A percentile compares a stretch with the other conserved stretches of the same genome.
These are phyloP conservation scores for Sarcophaga rosellei DNA, from an alignment of 2,888 invertebrate species.

Conservation along the genomic window DNA sequence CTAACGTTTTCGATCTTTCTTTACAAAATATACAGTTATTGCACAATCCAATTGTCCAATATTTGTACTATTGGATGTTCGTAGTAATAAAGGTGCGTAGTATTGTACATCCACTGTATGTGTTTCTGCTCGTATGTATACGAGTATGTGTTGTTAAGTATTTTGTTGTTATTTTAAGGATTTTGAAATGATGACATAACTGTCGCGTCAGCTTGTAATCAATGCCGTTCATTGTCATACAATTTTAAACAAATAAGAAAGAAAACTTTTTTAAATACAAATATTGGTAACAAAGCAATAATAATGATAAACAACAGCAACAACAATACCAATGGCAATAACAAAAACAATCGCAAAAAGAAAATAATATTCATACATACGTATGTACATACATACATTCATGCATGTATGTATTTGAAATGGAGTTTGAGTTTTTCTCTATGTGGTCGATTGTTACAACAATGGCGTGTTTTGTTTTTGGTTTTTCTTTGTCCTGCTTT, in stretches of 20 bases:
- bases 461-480: conserved; percentile 52
- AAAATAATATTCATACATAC: conserved; percentile 17
- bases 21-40: not conserved
- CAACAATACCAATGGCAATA: not conserved
- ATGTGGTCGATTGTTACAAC: conserved; percentile 48
- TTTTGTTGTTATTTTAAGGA: conserved; percentile 24
- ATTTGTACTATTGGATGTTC: not conserved
- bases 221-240: conserved; percentile 54
- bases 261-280: conserved; percentile 61
- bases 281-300: conserved; percentile 59
- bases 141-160: conserved; percentile 2
- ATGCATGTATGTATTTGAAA: not conserved
- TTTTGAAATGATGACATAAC: conserved; percentile 51
- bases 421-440: conserved; percentile 12
- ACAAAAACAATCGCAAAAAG: conserved; percentile 10
- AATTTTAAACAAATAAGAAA: conserved; percentile 61
- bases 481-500: not conserved
- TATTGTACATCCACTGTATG: not conserved
- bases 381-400: not conserved
- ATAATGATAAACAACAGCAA: conserved; percentile 28
- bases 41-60: not conserved
- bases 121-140: not conserved
- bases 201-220: conserved; percentile 65
- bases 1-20: no score
- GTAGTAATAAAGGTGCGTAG: no score